Conservation (phyloP, 64 coral and sea anemone genomes). For the Montipora efflorescens region DNA sequence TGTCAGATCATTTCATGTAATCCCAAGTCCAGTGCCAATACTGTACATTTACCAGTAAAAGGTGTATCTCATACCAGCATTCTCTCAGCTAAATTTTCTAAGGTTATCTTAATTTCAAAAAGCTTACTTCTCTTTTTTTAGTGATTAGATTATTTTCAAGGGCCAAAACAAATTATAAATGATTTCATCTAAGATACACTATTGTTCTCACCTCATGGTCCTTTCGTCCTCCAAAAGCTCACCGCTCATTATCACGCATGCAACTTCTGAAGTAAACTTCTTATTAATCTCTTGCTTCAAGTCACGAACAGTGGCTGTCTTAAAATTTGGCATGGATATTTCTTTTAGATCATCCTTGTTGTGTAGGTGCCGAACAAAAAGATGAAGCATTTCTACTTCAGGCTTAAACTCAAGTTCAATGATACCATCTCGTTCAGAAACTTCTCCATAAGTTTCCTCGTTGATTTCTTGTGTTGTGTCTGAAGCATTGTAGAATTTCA, state of each 20-base stretch:
- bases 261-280: not conserved
- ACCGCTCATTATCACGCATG: not conserved
- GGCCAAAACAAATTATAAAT: no score
- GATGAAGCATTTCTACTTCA: not conserved
- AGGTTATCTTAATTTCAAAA: no score
- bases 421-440: not conserved
- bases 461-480: not conserved
- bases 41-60: no score
- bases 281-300: conserved; percentile 4
- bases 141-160: no score
- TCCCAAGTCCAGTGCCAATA: no score
- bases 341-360: not conserved
- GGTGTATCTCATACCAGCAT: no score
- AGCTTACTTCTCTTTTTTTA: no score
- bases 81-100: no score
- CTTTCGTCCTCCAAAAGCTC: not conserved
- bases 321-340: not conserved
- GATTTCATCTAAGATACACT: no score
- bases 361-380: not conserved
- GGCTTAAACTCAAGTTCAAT: conserved; percentile 57
- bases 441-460: not conserved
- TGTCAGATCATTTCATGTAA: no score
- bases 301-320: conserved; percentile 7
- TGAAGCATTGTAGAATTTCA: not conserved
- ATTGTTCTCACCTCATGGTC: conserved; percentile 20